Conservation (phyloP, 2,113 vertebrate species). For the Haliaeetus leucogaster region DNA sequence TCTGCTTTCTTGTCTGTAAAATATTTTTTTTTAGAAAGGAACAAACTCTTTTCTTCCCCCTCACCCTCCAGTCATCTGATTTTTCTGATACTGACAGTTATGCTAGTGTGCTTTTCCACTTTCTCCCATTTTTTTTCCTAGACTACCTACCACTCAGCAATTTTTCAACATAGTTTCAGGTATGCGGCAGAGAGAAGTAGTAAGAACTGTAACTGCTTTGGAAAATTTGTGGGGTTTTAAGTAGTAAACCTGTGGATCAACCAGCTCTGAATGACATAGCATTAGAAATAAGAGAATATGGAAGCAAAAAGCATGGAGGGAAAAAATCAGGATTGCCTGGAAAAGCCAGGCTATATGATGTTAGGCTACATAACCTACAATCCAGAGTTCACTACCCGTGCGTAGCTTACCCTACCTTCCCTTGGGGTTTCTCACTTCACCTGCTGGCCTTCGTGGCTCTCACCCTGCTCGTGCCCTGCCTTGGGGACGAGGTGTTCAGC, state of each 20-base stretch:
- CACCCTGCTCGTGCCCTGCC: not conserved
- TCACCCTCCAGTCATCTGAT: fast-evolving
- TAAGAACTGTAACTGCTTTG: not conserved
- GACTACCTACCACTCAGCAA: not conserved
- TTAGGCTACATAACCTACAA: not conserved
- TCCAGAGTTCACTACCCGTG: not conserved
- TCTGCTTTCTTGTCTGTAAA: not conserved
- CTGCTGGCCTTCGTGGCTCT: not conserved
- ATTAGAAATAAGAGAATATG: not conserved
- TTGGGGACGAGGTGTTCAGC: fast-evolving
- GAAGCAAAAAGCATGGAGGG: not conserved
- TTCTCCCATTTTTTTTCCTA: not conserved
- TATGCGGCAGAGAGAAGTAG: not conserved
- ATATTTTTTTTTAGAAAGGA: not conserved
- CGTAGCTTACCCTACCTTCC: not conserved
- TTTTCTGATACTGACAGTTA: not conserved
- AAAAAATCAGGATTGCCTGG: not conserved
- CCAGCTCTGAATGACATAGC: not conserved
- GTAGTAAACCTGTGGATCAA: not conserved
- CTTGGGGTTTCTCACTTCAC: not conserved
- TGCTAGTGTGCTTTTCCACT: not conserved
- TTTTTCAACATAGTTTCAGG: not conserved
- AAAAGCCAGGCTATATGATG: not conserved
- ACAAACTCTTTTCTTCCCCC: not conserved
- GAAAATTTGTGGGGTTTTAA: not conserved